Base-by-base conservation (phyloP, 2,797 vertebrate species). In the Spinus olivaceus region DNA sequence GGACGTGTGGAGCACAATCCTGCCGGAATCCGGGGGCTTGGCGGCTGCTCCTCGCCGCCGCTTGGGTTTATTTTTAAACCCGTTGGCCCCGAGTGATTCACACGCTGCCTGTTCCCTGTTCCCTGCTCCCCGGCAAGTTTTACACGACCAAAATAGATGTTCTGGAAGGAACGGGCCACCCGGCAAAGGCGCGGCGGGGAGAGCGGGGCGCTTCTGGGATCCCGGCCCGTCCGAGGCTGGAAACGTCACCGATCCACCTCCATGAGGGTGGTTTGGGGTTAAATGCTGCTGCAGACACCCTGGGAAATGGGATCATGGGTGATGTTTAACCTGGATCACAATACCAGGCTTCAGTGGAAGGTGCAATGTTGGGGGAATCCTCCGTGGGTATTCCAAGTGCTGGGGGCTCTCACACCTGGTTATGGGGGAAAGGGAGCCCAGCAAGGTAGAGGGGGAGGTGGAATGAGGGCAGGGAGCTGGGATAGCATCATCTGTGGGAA, bases 11-110 rank as follows among this genome's bases (percentile, higher is more conserved):
- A 84, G 74, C 30, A 24, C 28, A 72, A 51, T 84, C 66, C 71
- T 79, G 82, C 92, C 0, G 28, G 47, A 83, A 82, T 47, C 77
- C 14, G 22, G 92, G 87, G 81, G 85, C 23, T 65, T 8, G 6
- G 33, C 14, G 39, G 66, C 85, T 65, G 92, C 67, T 95, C 91
- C 49, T 90, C 28, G 12, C 76, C 9, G 59, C 90, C 47, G 77
- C 95, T 59, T 22, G 70, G 33, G 82, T 95, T 95, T 96, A 96
- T 97, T 97, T 97, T 97, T 97, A 96, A 94, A 86, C 54, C 67
- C 51, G 67, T 78, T 76, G 92, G 96, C 90, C 97, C 94, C 42
- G 46, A 76, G 90, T 95, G 96, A 97, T 96, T 96, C 94, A 95
- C 93, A 86, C 44, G 3, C 88, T 91, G 86, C 82, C 77, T 95